Conservation (phyloP, 2,797 vertebrate genomes). For the Okamejei kenojei region DNA sequence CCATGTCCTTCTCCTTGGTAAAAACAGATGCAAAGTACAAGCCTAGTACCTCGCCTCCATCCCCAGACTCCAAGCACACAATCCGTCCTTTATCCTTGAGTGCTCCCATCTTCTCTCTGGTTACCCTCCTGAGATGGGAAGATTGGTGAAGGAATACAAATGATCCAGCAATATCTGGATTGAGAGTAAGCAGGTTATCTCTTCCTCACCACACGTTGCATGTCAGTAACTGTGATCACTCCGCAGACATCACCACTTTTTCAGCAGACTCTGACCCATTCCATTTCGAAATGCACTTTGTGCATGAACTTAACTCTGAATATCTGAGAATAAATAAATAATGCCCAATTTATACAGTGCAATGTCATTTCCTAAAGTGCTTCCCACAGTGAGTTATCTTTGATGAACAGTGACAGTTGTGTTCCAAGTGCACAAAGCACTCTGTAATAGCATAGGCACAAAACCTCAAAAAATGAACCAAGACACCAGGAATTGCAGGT, state of each 20-base stretch:
- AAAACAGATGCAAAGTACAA: no score
- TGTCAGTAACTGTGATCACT: not conserved
- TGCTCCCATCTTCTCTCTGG: no score
- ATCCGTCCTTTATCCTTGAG: no score
- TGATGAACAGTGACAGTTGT: slow-evolving; percentile 12
- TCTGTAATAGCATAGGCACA: not conserved
- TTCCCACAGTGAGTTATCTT: not conserved
- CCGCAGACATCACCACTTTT: no score
- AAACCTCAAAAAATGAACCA: not conserved
- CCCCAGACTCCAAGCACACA: no score
- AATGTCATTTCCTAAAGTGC: not conserved
- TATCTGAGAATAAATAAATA: slow-evolving; percentile 5
- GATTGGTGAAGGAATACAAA: no score
- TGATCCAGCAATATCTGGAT: not conserved
- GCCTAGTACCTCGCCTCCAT: no score
- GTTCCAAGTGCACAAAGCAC: not conserved
- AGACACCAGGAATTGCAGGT: no score
- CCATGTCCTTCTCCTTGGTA: no score
- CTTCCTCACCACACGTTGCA: not conserved
- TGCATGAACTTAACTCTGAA: not conserved
- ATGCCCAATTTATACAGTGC: not conserved
- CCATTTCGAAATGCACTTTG: not conserved
- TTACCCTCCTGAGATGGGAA: no score
- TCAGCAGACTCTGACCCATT: not conserved
- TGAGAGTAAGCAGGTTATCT: not conserved